Evolutionary conservation across 2,113 vertebrate genomes (phyloP).

Genomic region (Scomber colias): DNA sequence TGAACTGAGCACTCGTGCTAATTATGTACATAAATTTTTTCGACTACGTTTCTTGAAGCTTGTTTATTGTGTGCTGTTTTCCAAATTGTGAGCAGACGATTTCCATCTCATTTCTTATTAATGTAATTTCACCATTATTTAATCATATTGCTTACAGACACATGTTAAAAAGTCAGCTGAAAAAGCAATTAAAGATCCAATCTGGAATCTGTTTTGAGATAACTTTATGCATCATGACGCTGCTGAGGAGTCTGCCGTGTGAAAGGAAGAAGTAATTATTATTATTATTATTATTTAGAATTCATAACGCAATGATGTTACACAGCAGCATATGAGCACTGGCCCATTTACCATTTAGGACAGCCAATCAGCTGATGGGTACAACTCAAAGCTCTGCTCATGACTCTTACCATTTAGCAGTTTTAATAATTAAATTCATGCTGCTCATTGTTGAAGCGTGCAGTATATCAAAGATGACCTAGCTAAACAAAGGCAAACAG

Average conservation of each 20-base stretch:
- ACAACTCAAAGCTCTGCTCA: conserved; percentile 9
- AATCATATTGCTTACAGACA: conserved; percentile 85
- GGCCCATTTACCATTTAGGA: conserved; percentile 64
- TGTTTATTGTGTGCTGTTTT: conserved; percentile 80
- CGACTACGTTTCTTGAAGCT: conserved; percentile 61
- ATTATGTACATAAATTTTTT: conserved; percentile 77
- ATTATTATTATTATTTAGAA: conserved; percentile 36
- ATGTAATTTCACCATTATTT: conserved; percentile 86
- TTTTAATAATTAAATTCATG: conserved; percentile 47
- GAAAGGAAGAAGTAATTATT: conserved; percentile 61
- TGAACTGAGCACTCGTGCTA: conserved; percentile 30
- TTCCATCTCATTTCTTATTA: conserved; percentile 87
- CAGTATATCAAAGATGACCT: conserved; percentile 3
- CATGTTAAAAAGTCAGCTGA: conserved; percentile 82
- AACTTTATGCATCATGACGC: conserved; percentile 66
- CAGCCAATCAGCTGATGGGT: conserved; percentile 43
- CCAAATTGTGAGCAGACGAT: conserved; percentile 77
- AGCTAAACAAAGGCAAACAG: conserved; percentile 27
- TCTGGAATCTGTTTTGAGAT: conserved; percentile 67
- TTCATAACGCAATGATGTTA: conserved; percentile 56
- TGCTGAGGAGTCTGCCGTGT: conserved; percentile 47
- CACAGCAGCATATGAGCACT: conserved; percentile 33
- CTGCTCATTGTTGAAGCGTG: not conserved
- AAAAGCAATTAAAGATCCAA: conserved; percentile 84
- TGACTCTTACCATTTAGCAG: conserved; percentile 38